phyloP scores from a whole-genome alignment of 2,797 vertebrate genomes.

The Catamblyrhynchus diadema region DNA sequence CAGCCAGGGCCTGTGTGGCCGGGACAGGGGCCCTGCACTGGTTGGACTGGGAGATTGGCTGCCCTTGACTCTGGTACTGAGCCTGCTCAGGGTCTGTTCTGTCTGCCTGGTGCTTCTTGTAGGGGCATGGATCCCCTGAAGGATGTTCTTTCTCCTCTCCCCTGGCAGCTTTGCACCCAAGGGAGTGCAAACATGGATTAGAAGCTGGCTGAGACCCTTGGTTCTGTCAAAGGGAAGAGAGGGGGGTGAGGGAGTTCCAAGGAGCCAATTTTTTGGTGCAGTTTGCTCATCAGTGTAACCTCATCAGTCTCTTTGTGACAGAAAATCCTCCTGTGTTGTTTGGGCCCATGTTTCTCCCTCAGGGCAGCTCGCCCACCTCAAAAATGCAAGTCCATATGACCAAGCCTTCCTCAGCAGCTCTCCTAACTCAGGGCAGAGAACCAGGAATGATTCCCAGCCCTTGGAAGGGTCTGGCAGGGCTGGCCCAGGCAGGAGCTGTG shows the following conservation, averaged over 20 bases:
- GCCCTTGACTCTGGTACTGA: neutral
- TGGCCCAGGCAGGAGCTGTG: neutral
- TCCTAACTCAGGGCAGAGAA: neutral
- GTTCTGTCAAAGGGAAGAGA: neutral
- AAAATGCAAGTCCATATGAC: neutral
- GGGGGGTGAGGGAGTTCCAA: neutral
- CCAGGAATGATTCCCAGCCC: neutral
- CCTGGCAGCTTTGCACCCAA: neutral
- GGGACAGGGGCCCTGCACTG: neutral
- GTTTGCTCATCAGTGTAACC: neutral
- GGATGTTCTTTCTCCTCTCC: neutral
- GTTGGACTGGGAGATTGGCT: neutral
- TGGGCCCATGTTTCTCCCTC: fast-evolving
- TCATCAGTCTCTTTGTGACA: neutral
- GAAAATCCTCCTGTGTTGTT: neutral
- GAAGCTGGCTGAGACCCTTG: neutral
- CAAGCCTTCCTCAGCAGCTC: neutral
- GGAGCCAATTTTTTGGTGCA: neutral
- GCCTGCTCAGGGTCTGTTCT: neutral
- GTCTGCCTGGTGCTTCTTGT: neutral
- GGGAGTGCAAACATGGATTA: neutral
- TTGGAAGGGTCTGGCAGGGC: neutral
- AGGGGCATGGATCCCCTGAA: neutral
- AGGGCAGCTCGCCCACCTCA: neutral
- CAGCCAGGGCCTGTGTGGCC: fast-evolving